Percentiles rank a stretch among this genome's conserved stretches.
Evolutionary conservation across 2,113 vertebrate genomes (phyloP).

Genomic region (Phalacrocorax pelagicus): DNA sequence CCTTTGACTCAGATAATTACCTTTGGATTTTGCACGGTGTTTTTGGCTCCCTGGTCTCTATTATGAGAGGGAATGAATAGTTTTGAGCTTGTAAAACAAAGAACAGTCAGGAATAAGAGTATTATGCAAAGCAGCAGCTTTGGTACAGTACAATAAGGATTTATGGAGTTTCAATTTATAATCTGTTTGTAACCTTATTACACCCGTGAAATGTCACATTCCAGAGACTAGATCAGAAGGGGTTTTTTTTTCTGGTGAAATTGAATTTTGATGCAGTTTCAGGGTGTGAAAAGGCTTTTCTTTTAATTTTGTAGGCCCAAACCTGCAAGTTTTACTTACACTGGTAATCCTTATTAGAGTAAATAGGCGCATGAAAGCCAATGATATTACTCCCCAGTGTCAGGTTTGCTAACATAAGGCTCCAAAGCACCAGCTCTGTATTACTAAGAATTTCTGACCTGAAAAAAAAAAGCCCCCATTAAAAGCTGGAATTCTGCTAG

Average conservation of each 20-base stretch:
- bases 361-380: conserved; percentile 47
- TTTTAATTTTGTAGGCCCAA: conserved; percentile 47
- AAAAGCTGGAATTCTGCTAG: conserved; percentile 24
- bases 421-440: conserved; percentile 30
- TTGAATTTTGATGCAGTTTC: conserved; percentile 64
- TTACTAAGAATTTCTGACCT: conserved; percentile 46
- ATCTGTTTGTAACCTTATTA: conserved; percentile 76
- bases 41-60: conserved; percentile 60
- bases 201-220: conserved; percentile 74
- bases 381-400: conserved; percentile 51
- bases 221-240: conserved; percentile 70
- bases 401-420: conserved; percentile 25
- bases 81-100: conserved; percentile 69
- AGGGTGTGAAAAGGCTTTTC: conserved; percentile 49
- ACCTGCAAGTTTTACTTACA: conserved; percentile 59
- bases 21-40: conserved; percentile 50
- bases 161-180: conserved; percentile 71
- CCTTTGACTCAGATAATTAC: conserved; percentile 65
- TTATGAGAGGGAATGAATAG: conserved; percentile 57
- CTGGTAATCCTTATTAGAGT: conserved; percentile 58
- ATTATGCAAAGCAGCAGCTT: conserved; percentile 76
- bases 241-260: conserved; percentile 59
- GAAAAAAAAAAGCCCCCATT: not conserved
- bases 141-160: conserved; percentile 68
- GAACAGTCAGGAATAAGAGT: conserved; percentile 67